A percentile compares a stretch with the other conserved stretches of the same genome.
Evolutionary conservation across 2,888 invertebrate genomes (phyloP).

Genomic region (Thysanoteuthis rhombus): DNA sequence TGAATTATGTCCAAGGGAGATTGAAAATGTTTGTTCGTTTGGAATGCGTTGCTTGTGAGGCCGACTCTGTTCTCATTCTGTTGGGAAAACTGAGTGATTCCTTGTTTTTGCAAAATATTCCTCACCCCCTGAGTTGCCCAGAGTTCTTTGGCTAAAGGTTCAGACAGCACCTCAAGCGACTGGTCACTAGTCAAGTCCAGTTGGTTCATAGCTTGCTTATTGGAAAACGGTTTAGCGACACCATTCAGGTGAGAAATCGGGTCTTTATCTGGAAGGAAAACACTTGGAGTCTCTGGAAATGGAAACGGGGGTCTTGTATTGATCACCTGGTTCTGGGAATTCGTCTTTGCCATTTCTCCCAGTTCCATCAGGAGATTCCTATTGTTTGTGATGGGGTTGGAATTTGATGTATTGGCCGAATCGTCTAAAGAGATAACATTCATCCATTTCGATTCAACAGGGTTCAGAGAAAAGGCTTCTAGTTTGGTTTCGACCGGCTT

Average conservation of each 20-base stretch:
- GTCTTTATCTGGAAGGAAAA: background rate
- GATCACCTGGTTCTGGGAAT: background rate
- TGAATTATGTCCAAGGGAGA: background rate
- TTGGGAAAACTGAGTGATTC: background rate
- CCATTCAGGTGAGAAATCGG: background rate
- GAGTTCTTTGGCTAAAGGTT: background rate
- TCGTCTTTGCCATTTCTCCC: background rate
- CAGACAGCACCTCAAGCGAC: background rate
- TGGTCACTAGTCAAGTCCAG: background rate
- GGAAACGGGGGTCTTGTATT: background rate
- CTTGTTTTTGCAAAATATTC: constrained; percentile 12
- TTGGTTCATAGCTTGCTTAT: background rate
- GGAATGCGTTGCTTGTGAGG: background rate
- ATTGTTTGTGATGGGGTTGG: background rate
- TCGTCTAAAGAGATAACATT: background rate
- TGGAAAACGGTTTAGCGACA: background rate
- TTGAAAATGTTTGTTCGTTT: background rate
- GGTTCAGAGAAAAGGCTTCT: background rate
- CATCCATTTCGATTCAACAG: background rate
- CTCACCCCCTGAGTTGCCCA: background rate
- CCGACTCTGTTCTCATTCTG: background rate
- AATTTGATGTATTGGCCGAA: background rate
- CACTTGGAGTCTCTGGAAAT: background rate
- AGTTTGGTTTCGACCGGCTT: background rate
- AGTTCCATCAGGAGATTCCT: background rate